These are phyloP conservation scores for Staurois parvus DNA, from an alignment of 2,797 vertebrate species.

Conservation along the genomic window DNA sequence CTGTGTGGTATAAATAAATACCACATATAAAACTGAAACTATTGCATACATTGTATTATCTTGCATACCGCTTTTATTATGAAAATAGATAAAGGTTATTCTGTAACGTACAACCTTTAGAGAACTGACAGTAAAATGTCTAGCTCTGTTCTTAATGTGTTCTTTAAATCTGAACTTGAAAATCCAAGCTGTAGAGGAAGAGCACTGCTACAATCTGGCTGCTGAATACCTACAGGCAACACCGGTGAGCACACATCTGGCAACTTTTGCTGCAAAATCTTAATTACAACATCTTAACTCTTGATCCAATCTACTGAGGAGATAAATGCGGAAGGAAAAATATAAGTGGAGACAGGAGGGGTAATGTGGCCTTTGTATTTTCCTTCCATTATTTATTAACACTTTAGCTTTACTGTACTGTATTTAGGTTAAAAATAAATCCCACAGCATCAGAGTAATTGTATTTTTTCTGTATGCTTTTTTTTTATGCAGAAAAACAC, in stretches of 20 bases:
- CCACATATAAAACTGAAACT: no score
- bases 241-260: slow-evolving; percentile 38
- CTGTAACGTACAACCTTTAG: not conserved
- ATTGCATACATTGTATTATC: not conserved
- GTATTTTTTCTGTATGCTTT: not conserved
- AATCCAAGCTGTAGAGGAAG: slow-evolving; percentile 7
- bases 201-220: slow-evolving; percentile 24
- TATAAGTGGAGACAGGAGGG: not conserved
- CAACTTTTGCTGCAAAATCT: slow-evolving; percentile 20
- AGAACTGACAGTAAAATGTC: not conserved
- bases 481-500: not conserved
- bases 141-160: slow-evolving; percentile 1
- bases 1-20: no score
- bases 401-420: slow-evolving; percentile 10
- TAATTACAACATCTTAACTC: slow-evolving; percentile 39
- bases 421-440: not conserved
- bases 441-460: not conserved
- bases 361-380: not conserved
- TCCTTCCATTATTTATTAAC: not conserved
- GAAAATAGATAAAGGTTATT: not conserved
- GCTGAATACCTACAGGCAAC: slow-evolving; percentile 34
- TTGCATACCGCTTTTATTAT: not conserved
- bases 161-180: slow-evolving; percentile 1
- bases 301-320: slow-evolving; percentile 11
- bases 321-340: not conserved